phyloP scores from a whole-genome alignment of 2,113 vertebrate species.

The Meriones unguiculatus region DNA sequence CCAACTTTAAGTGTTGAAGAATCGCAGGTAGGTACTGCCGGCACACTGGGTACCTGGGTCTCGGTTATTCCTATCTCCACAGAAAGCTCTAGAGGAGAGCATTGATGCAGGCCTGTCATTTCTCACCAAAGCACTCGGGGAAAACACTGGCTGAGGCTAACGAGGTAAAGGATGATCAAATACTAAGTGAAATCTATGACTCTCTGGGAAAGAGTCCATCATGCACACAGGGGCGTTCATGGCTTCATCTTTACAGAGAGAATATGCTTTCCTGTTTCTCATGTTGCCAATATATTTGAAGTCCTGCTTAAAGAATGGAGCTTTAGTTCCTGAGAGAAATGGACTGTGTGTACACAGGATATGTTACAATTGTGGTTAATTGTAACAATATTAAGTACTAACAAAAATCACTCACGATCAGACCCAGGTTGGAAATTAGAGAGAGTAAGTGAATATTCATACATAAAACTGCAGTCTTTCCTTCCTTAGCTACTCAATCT shows the following conservation, averaged over 20 bases:
- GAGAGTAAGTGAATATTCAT: neutral
- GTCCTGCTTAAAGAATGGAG: neutral
- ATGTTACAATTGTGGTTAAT: neutral
- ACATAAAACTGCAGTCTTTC: neutral
- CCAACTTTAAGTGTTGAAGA: neutral
- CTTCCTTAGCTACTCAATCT: neutral
- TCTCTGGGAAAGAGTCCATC: neutral
- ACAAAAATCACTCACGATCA: neutral
- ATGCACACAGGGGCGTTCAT: neutral
- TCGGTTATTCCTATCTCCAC: neutral
- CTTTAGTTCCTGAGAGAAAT: neutral
- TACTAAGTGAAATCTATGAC: neutral
- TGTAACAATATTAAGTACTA: neutral
- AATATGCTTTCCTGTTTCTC: neutral
- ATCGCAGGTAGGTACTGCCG: too few species aligned
- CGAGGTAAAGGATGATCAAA: neutral
- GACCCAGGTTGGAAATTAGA: neutral
- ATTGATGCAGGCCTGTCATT: neutral
- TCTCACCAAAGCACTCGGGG: neutral
- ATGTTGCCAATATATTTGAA: neutral
- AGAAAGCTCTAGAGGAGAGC: neutral
- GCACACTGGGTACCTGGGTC: rapidly evolving
- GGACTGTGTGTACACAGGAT: neutral
- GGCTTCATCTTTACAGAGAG: neutral
- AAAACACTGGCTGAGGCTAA: neutral